These are phyloP conservation scores for Apotomis capreana DNA, from an alignment of 2,888 invertebrate species.

Conservation along the genomic window DNA sequence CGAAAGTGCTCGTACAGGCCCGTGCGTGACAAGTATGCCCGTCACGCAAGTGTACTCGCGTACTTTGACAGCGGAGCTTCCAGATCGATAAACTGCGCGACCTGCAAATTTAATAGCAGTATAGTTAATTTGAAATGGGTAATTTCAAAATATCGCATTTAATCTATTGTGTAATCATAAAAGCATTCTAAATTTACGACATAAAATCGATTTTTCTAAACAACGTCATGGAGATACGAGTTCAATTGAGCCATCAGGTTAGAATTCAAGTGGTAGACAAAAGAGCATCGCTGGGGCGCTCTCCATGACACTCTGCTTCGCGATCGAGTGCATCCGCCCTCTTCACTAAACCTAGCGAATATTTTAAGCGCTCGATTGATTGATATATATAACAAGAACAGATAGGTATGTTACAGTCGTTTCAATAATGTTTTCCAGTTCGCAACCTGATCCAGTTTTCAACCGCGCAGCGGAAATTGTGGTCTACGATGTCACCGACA, in stretches of 20 bases:
- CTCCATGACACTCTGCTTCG: background rate
- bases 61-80: constrained; percentile 11
- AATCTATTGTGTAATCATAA: background rate
- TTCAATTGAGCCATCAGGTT: background rate
- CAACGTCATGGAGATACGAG: background rate
- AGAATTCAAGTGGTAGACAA: constrained; percentile 21
- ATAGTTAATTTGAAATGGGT: background rate
- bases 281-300: constrained; percentile 21
- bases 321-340: constrained; percentile 17
- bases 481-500: background rate
- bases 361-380: constrained; percentile 1
- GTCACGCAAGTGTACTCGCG: constrained; percentile 19
- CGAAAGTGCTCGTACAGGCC: background rate
- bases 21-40: constrained; percentile 13
- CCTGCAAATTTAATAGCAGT: constrained; percentile 20
- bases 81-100: background rate
- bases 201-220: background rate
- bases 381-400: background rate
- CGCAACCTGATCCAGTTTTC: background rate
- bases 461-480: background rate
- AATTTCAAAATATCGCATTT: background rate
- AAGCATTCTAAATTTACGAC: background rate
- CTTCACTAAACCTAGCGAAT: background rate
- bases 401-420: too few relatives aligned
- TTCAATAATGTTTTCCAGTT: too few relatives aligned